Conservation (phyloP, 2,888 invertebrate species). For the Micoletzkya japonica region DNA sequence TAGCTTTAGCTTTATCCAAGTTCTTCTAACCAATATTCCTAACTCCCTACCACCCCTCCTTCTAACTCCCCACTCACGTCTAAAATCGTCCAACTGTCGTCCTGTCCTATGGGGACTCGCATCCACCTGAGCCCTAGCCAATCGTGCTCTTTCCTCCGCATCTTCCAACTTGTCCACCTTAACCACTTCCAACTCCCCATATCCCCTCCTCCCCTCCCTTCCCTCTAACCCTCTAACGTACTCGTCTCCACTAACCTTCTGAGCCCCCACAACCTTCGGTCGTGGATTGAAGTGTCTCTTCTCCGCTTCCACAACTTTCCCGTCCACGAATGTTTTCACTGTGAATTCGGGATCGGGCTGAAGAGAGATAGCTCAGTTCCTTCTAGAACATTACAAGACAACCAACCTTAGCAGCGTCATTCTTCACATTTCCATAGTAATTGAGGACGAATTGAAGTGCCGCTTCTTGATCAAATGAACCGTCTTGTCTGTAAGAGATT, state of each 20-base stretch:
- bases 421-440: constrained; percentile 57
- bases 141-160: constrained; percentile 41
- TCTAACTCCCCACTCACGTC: constrained; percentile 20
- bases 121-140: constrained; percentile 36
- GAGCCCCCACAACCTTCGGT: constrained; percentile 51
- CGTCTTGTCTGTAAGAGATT: constrained; percentile 14
- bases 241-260: constrained; percentile 37
- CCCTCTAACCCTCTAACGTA: constrained; percentile 41
- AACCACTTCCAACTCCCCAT: constrained; percentile 9
- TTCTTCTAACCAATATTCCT: too few species aligned
- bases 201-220: constrained; percentile 29
- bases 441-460: constrained; percentile 52
- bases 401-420: constrained; percentile 49
- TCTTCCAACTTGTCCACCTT: constrained; percentile 57
- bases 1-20: too few species aligned
- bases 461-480: constrained; percentile 44
- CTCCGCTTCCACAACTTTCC: constrained; percentile 54
- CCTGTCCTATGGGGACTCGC: constrained; percentile 51
- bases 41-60: too few species aligned
- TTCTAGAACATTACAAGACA: background rate
- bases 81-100: constrained; percentile 46
- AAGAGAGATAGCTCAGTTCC: constrained; percentile 23
- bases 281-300: constrained; percentile 58
- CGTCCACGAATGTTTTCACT: constrained; percentile 56
- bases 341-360: constrained; percentile 57